phyloP scores from a whole-genome alignment of 1,140 invertebrate species.

The Hesperophylax magnus region DNA sequence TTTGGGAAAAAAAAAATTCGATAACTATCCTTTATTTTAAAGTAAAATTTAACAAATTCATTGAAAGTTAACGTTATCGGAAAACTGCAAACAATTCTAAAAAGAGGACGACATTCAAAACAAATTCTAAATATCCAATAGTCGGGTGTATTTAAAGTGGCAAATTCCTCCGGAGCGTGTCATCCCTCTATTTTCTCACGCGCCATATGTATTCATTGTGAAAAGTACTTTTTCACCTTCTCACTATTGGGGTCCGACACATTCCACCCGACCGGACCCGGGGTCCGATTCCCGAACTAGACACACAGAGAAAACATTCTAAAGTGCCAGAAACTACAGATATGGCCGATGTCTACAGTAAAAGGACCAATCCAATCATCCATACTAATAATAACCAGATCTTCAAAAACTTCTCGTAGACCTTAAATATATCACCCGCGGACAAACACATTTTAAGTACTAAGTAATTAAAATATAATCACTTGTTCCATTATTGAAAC shows the following conservation, averaged over 20 bases:
- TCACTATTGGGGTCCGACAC: constrained; percentile 17
- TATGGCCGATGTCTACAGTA: too few relatives aligned
- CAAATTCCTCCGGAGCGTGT: not conserved
- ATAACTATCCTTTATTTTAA: too few relatives aligned
- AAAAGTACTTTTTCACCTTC: constrained; percentile 18
- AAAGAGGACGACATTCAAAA: not conserved
- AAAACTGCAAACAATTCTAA: not conserved
- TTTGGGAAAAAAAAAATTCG: too few relatives aligned
- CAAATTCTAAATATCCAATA: not conserved
- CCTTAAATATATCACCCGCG: too few relatives aligned
- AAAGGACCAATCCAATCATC: too few relatives aligned
- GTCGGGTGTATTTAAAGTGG: not conserved
- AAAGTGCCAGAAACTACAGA: too few relatives aligned
- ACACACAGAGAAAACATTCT: not conserved
- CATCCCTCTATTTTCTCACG: constrained; percentile 22
- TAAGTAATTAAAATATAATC: too few relatives aligned
- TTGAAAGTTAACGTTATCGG: not conserved
- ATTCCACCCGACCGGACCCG: not conserved
- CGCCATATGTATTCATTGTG: constrained; percentile 23
- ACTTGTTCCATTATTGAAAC: too few relatives aligned
- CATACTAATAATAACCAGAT: too few relatives aligned
- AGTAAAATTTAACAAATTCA: not conserved
- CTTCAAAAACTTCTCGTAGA: too few relatives aligned
- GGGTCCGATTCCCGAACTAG: not conserved
- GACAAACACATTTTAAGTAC: too few relatives aligned